A percentile compares a stretch with the other conserved stretches of the same genome.
Evolutionary conservation across 2,113 vertebrate genomes (phyloP).

Genomic region (Perognathus longimembris): DNA sequence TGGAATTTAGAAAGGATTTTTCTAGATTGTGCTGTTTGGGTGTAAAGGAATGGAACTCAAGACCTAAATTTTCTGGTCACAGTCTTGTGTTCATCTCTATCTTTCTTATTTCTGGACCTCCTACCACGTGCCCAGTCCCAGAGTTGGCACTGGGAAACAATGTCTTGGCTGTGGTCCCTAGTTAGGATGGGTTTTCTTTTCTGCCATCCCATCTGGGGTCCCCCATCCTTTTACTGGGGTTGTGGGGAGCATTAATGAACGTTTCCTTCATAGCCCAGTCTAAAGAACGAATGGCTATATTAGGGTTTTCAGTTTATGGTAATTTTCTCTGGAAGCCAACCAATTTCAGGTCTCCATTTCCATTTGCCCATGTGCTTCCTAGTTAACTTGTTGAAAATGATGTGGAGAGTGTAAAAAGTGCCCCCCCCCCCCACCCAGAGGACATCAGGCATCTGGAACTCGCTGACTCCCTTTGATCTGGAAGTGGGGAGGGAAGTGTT

Average conservation of each 20-base stretch:
- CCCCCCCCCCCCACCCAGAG: not conserved
- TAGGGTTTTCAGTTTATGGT: constrained; percentile 56
- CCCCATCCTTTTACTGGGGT: not conserved
- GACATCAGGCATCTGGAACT: not conserved
- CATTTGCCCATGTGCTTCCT: not conserved
- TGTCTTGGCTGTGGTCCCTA: not conserved
- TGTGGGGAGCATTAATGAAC: constrained; percentile 40
- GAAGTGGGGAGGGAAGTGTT: not conserved
- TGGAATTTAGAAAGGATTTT: not conserved
- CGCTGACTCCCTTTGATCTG: rapidly evolving
- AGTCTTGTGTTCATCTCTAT: not conserved
- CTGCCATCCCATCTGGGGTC: not conserved
- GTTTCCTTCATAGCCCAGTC: constrained; percentile 56
- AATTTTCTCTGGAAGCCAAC: constrained; percentile 68
- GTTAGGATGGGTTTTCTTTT: not conserved
- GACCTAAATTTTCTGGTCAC: not conserved
- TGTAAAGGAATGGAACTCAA: not conserved
- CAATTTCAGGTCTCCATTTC: constrained; percentile 12
- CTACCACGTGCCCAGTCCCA: not conserved
- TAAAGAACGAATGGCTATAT: constrained; percentile 65
- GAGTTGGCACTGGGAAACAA: rapidly evolving
- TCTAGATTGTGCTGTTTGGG: not conserved
- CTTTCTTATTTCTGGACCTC: not conserved
- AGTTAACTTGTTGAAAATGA: not conserved
- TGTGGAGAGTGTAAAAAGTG: not conserved